A percentile compares a stretch with the other conserved stretches of the same genome.
Evolutionary conservation across 2,888 invertebrate species (phyloP).

Genomic region (Eupithecia insigniata): DNA sequence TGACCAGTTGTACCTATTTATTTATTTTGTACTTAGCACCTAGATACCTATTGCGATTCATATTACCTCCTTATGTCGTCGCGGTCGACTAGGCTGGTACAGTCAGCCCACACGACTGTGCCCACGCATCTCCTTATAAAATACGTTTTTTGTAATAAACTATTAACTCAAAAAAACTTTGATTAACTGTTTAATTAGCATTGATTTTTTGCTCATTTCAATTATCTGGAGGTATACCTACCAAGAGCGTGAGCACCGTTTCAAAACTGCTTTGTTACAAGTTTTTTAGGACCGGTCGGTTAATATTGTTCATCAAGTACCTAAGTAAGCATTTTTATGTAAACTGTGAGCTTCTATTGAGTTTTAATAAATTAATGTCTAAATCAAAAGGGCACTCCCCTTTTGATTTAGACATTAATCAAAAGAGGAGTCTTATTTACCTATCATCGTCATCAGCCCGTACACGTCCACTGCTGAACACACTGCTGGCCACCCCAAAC

Average conservation of each 20-base stretch:
- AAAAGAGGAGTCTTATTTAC: too few relatives aligned
- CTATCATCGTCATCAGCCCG: too few relatives aligned
- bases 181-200: slow-evolving; percentile 29
- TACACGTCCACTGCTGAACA: too few relatives aligned
- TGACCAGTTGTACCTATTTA: too few relatives aligned
- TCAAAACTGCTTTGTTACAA: not conserved
- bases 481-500: too few relatives aligned
- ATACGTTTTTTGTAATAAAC: slow-evolving; percentile 22
- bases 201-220: slow-evolving; percentile 22
- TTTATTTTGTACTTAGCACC: too few relatives aligned
- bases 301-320: not conserved
- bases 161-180: slow-evolving; percentile 30
- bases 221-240: slow-evolving; percentile 6
- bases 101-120: slow-evolving; percentile 22
- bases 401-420: too few relatives aligned
- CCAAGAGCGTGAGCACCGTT: not conserved
- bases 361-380: too few relatives aligned
- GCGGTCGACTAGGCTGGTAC: not conserved
- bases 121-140: slow-evolving; percentile 27
- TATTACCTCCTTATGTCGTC: not conserved
- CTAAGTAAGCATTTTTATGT: too few relatives aligned
- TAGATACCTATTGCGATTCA: not conserved
- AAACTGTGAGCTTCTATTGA: too few relatives aligned
- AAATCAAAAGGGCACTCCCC: too few relatives aligned
- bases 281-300: too few relatives aligned